Conservation (phyloP, 2,113 vertebrate genomes). For the Spilogale gracilis region DNA sequence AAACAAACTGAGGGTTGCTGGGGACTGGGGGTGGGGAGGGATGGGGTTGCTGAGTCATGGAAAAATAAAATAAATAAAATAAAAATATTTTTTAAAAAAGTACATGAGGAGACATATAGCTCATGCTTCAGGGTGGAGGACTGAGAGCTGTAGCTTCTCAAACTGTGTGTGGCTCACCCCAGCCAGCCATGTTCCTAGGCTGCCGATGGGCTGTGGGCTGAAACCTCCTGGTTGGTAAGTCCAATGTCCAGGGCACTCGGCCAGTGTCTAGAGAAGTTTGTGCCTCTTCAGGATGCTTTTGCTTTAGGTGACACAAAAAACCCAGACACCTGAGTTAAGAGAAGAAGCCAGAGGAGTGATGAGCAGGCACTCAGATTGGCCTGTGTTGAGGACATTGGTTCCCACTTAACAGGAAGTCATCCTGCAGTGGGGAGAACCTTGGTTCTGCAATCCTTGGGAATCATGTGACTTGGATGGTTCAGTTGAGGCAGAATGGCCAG, state of each 20-base stretch:
- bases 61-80: too few species aligned
- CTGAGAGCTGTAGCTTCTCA: neutral
- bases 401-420: neutral
- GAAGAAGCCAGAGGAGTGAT: neutral
- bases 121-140: neutral
- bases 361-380: too few species aligned
- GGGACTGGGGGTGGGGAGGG: too few species aligned
- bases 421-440: neutral
- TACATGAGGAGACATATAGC: neutral
- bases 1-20: too few species aligned
- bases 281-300: too few species aligned
- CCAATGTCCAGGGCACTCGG: too few species aligned
- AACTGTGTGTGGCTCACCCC: too few species aligned
- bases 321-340: neutral
- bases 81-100: too few species aligned
- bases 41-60: too few species aligned
- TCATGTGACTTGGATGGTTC: fast-evolving
- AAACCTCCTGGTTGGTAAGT: neutral
- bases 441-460: neutral
- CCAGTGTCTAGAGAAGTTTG: neutral
- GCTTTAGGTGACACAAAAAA: neutral
- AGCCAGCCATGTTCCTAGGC: too few species aligned
- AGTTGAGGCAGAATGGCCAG: neutral
- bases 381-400: neutral
- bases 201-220: fast-evolving